Base-by-base conservation (phyloP, 2,888 invertebrate species). In the Orgyia antiqua region DNA sequence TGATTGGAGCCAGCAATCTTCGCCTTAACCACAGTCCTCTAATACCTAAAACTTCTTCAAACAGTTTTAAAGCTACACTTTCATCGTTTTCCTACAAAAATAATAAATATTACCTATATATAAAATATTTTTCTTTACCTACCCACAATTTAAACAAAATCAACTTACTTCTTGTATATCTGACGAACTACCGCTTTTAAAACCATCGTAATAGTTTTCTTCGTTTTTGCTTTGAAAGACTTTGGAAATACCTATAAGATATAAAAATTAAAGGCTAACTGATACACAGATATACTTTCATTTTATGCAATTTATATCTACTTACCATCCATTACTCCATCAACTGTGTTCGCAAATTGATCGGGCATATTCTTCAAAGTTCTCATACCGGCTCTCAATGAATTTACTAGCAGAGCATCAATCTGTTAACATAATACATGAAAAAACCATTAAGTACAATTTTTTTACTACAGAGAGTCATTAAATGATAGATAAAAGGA, bases 301-400 rank as follows among this genome's bases (percentile, higher is more conserved):
- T 15, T 15, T 15, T 15, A 15, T 15, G 15, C 6, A 15, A 4
- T 4, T 15, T 4, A 4, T 15, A 6, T 8, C 15, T n/a, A 13
- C 32, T 61, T 70, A 87, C 94, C 94, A 58, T 92, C 94, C 82
- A 94, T 92, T 17, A 95, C 91, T 39, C 93, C 94, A 58, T 94
- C 94, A 0, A 96, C 93, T 0, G 95, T 94, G 51, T 92, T 94
- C 18, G 93, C 89, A 44, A 97, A 90, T 55, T 94, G 94, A 63
- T 97, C 96, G 0, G 97, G 96, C 88, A 96, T 93, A 29, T 93
- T 92, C 70, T 94, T 94, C 13, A 97, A 92, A 0, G 94, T 92
- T 58, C 93, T 91, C 88, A 96, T 94, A 0, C 95, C 94, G 3
- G 91, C 92, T 59, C 92, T 91, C 36, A 97, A 76, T 0, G 97